Percentiles rank a stretch among this genome's conserved stretches.
Conservation (phyloP, 2,113 vertebrate genomes). For the Lagopus leucura region DNA sequence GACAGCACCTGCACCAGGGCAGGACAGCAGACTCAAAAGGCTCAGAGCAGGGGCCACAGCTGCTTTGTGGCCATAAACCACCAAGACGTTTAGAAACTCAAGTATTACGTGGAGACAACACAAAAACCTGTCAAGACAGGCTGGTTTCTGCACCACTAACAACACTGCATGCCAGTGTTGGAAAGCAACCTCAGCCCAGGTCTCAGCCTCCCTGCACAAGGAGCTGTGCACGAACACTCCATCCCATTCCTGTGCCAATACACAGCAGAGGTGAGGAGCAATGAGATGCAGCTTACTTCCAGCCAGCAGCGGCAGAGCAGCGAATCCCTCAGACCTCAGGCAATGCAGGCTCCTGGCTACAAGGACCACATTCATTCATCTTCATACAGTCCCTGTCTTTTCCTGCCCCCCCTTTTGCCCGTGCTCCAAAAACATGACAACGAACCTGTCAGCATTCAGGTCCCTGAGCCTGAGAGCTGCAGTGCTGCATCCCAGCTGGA, state of each 20-base stretch:
- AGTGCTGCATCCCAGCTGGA: neutral
- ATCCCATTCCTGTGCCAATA: neutral
- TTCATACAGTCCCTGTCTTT: neutral
- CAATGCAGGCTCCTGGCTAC: neutral
- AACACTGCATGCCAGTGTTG: neutral
- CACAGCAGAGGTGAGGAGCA: neutral
- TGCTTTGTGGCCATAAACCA: neutral
- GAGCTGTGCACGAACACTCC: rapidly evolving
- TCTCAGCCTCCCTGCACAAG: neutral
- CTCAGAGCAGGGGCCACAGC: neutral
- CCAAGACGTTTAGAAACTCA: neutral
- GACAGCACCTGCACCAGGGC: neutral
- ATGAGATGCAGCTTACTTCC: neutral
- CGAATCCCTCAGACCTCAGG: neutral
- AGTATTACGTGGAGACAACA: neutral
- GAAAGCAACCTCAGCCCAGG: neutral
- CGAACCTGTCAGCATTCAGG: neutral
- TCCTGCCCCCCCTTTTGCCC: neutral
- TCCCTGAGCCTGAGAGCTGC: neutral
- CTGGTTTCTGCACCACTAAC: neutral
- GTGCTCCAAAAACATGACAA: neutral
- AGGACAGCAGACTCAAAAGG: neutral
- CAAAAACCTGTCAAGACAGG: neutral
- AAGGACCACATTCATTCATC: neutral
- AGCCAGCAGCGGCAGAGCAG: neutral